Percentiles rank a stretch among this genome's conserved stretches.
phyloP scores from a whole-genome alignment of 1,140 invertebrate species.

The Caenorhabditis tropicalis region DNA sequence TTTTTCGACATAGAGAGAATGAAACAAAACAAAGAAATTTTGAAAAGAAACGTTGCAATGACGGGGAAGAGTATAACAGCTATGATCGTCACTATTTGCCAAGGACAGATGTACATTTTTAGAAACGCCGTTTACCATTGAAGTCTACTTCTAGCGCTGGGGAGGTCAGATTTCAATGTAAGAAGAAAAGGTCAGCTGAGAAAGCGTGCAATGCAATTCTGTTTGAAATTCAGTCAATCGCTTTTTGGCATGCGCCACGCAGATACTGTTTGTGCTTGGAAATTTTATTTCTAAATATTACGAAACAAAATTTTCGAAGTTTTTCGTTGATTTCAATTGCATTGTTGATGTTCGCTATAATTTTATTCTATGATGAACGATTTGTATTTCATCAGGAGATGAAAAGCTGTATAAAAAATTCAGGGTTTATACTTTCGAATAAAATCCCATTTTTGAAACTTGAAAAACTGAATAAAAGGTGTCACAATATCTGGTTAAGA shows the following conservation, averaged over 20 bases:
- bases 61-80: neutral
- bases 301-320: too few species aligned
- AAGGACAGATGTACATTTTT: neutral
- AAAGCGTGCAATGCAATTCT: neutral
- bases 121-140: neutral
- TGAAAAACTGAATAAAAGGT: neutral
- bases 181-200: neutral
- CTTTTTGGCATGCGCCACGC: too few species aligned
- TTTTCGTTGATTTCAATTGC: too few species aligned
- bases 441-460: too few species aligned
- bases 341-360: too few species aligned
- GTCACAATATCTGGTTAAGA: neutral
- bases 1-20: neutral
- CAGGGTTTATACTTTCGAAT: too few species aligned
- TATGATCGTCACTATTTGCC: neutral
- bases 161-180: slow-evolving; percentile 28
- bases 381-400: too few species aligned
- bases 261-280: too few species aligned
- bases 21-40: slow-evolving; percentile 17
- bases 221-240: too few species aligned
- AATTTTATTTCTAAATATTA: too few species aligned
- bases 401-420: too few species aligned
- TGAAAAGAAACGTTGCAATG: neutral
- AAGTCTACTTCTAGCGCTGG: neutral
- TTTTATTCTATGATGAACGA: too few species aligned